Base-by-base conservation (phyloP, 2,888 invertebrate genomes). In the Branchellion lobata region DNA sequence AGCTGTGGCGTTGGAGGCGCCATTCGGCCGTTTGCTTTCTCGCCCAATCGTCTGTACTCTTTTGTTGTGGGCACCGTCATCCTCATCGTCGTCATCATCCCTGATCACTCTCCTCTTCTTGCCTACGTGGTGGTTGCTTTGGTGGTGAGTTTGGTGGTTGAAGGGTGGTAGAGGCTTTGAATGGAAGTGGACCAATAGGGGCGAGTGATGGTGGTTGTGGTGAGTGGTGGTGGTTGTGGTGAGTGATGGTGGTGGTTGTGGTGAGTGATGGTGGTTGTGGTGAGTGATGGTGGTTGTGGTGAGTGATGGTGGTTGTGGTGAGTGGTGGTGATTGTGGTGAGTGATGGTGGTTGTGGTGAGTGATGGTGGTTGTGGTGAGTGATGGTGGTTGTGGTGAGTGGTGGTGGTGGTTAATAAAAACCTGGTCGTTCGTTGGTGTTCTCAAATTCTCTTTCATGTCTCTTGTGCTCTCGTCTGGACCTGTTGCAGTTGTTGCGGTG, bases 41-140 rank as follows among this genome's bases (percentile, higher is more conserved):
- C n/a, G n/a, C n/a, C n/a, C n/a, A n/a, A n/a, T n/a, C n/a, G n/a
- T n/a, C n/a, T n/a, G n/a, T n/a, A n/a, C n/a, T n/a, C n/a, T n/a
- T n/a, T n/a, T n/a, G n/a, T n/a, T n/a, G n/a, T n/a, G n/a, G n/a
- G n/a, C 68, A 0, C 36, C 68, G 14, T 68, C 78, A 24, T 77
- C 77, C 1, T 78, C 78, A 1, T 78, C 78, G 0, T 78, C 78
- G 1, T 78, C 78, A 36, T 31, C 33, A 74, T 29, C 11, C 3
- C 3, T 34, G 8, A 31, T 34, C 2, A 31, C 31, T 71, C 61
- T 18, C n/a, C 61, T 57, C 24, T 57, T 57, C n/a, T 57, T 57
- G 21, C 3, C 61, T 57, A n/a, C 72, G 18, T 24, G 72, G 36
- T 14, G n/a, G 14, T 24, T 21, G 1, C 1, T 36, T 24, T 3